Evolutionary conservation across 2,113 vertebrate species (phyloP).

Genomic region (Centropristis striata): DNA sequence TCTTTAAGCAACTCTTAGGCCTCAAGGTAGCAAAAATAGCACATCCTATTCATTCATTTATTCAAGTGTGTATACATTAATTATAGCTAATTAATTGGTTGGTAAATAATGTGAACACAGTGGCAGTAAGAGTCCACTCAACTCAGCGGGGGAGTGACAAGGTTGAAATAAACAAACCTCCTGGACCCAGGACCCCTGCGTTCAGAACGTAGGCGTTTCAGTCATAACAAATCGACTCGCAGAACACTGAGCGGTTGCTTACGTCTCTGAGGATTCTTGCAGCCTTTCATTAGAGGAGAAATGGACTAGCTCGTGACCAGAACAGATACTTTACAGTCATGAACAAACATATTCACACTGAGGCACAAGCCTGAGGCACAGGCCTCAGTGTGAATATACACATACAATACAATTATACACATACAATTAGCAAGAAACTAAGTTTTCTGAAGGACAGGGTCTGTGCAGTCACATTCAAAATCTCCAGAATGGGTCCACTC

Average conservation of each 20-base stretch:
- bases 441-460: neutral
- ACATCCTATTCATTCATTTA: conserved; percentile 7
- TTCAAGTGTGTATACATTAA: conserved; percentile 24
- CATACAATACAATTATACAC: too few relatives aligned
- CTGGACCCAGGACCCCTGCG: neutral
- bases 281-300: neutral
- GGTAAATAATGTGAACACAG: conserved; percentile 31
- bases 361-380: too few relatives aligned
- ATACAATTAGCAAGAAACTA: neutral
- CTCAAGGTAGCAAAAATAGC: neutral
- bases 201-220: neutral
- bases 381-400: too few relatives aligned
- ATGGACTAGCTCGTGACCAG: neutral
- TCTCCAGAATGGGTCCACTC: conserved; percentile 26
- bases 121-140: conserved; percentile 14
- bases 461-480: conserved; percentile 1
- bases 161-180: conserved; percentile 30
- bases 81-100: conserved; percentile 24
- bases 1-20: neutral
- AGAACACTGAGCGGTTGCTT: neutral
- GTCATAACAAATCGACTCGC: neutral
- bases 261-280: neutral
- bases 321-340: neutral
- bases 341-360: neutral
- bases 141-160: conserved; percentile 4